Base-by-base conservation (phyloP, 2,797 vertebrate species). In the Limosa lapponica region DNA sequence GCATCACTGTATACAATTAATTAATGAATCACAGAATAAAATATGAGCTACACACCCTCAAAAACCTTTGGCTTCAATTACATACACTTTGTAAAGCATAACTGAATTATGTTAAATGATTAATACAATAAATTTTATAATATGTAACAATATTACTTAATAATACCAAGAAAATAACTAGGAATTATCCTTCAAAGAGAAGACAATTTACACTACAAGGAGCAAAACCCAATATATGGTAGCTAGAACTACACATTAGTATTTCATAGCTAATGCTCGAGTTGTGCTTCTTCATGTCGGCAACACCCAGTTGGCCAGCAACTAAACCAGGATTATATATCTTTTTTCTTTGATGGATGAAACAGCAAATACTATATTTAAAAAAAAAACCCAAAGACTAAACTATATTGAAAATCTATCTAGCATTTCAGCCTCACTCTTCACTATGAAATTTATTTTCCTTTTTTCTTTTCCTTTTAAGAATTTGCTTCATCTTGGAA, bases 401-500 rank as follows among this genome's bases (percentile, higher is more conserved):
- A 71, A 82, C 58, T 71, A 24, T 32, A 90, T 34, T 70, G 74
- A 71, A 93, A 95, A 67, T 52, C 44, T 72, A 81, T 37, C 65
- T 59, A 84, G 36, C 8, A 65, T 57, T 93, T 81, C 87, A 91
- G 90, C 66, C 39, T 84, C 62, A 49, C 34, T 75, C 34, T 55
- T 93, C 65, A 48, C 73, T 51, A 61, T 36, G 16, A 69, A 69
- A 79, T 96, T 95, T 89, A 80, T 89, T 95, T 89, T 79, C 48
- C 9, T 32, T 89, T 83, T 86, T 48, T 73, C 89, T 49, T 34
- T 75, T 7, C 37, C 19, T 70, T 89, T 91, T 57, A 81, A 87
- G 64, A 90, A 87, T 55, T 92, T 89, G 27, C 77, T 95, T 91
- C 87, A 80, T 83, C 84, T 81, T 77, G 70, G 70, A 94, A 66